Evolutionary conservation across 1,140 invertebrate genomes (phyloP), one percentile per base, ranked within the genome.

Genomic region (Leptinotarsa texana): DNA sequence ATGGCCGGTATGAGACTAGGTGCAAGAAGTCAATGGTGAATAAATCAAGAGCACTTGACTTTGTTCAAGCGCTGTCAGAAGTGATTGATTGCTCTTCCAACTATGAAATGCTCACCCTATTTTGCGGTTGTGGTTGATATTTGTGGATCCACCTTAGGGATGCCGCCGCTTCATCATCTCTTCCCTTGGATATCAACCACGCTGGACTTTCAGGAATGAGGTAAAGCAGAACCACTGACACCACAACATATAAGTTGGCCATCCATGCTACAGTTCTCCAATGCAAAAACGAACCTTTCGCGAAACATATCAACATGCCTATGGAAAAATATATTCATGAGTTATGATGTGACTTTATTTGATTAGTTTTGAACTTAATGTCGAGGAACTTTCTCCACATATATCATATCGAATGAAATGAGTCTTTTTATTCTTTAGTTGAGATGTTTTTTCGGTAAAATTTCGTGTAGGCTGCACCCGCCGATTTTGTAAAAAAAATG

Each of bases 161-260:
- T 67, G 85, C 84, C 63, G 84, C 85, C 4, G 91, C 91, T 62
- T 89, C 87, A 2, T 88, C 87, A 21, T 83, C 81, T 63, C 86
- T 83, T 3, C 88, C 89, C 75, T 89, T 89, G 0, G 87, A 86
- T 1, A 91, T 83, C 0, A 91, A 81, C 89, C 89, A 91, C 0
- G 87, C 82, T 3, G 93, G 93, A 72, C 91, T 92, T 85, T 94
- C 93, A 0, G 92, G 92, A 15, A 93, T 85, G 70, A 88, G 87
- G 5, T 90, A 69, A 15, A 89, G 84, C 3, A 92, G 57, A 17
- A 89, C 74, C 3, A 88, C 82, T 1, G 92, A 85, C 2, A 90
- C 74, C 2, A 90, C 78, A 21, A 89, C 85, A 27, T 90, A 86
- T 21, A 86, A 85, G 63, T 89, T 88, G 48, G 82, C 81, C 5